A percentile compares a stretch with the other conserved stretches of the same genome.
phyloP scores from a whole-genome alignment of 37 sponge, comb jelly and placozoan genomes.

The Corticium candelabrum region DNA sequence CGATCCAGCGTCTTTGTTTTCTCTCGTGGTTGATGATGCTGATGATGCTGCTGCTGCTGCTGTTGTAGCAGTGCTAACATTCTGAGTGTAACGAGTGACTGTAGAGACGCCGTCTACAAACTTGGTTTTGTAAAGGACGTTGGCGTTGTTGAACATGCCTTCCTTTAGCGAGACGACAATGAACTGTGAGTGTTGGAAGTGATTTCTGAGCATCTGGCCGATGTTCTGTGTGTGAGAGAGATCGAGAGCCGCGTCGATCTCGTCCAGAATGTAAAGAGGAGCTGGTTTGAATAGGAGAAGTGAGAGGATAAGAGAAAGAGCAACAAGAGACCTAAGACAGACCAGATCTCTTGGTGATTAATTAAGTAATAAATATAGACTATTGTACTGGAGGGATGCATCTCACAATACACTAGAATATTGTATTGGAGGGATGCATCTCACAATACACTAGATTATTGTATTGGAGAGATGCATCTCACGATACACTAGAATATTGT shows the following conservation, averaged over 20 bases:
- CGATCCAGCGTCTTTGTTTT: too few species aligned
- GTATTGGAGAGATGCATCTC: too few species aligned
- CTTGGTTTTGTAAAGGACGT: slow-evolving; percentile 94
- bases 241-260: slow-evolving; percentile 96
- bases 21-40: too few species aligned
- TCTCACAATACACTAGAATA: too few species aligned
- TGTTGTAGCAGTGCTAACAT: too few species aligned
- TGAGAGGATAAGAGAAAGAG: slow-evolving; percentile 92
- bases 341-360: background rate
- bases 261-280: slow-evolving; percentile 98
- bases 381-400: too few species aligned
- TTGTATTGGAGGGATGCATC: too few species aligned
- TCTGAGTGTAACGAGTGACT: too few species aligned
- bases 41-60: too few species aligned
- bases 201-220: slow-evolving; percentile 90
- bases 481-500: too few species aligned
- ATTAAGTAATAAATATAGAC: background rate
- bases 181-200: slow-evolving; percentile 94
- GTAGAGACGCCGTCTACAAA: slow-evolving; percentile 98
- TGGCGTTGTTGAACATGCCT: slow-evolving; percentile 99
- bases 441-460: too few species aligned
- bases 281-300: slow-evolving; percentile 99
- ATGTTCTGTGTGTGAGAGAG: slow-evolving; percentile 99
- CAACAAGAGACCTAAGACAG: slow-evolving; percentile 85
- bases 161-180: slow-evolving; percentile 97